Evolutionary conservation across 2,113 vertebrate genomes (phyloP).

Genomic region (Sinocyclocheilus anophthalmus): DNA sequence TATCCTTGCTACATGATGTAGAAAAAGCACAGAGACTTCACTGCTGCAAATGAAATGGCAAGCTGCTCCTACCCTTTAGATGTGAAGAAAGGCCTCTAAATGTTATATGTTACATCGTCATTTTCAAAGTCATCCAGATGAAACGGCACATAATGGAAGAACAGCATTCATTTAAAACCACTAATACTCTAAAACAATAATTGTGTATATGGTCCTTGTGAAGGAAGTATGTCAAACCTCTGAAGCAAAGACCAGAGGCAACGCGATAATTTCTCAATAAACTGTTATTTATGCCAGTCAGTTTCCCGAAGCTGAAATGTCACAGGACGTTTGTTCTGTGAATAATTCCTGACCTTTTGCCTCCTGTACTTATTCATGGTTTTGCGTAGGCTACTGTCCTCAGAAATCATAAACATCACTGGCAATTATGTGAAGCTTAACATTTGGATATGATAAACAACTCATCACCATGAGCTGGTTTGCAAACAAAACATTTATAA

Average conservation of each 20-base stretch:
- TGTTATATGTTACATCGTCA: not conserved
- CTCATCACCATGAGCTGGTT: conserved; percentile 18
- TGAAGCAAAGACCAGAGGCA: not conserved
- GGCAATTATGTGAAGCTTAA: conserved; percentile 44
- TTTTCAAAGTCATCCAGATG: conserved; percentile 6
- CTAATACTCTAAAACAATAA: not conserved
- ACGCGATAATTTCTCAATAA: conserved; percentile 30
- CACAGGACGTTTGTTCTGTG: conserved; percentile 30
- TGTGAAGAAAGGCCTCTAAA: not conserved
- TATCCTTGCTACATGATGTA: not conserved
- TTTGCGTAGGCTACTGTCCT: conserved; percentile 22
- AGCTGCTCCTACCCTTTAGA: not conserved
- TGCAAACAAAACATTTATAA: not conserved
- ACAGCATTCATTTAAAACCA: not conserved
- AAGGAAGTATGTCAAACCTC: not conserved
- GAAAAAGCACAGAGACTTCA: not conserved
- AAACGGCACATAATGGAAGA: not conserved
- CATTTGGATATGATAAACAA: conserved; percentile 41
- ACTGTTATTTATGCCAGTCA: conserved; percentile 37
- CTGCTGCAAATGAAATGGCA: not conserved
- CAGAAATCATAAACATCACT: conserved; percentile 22
- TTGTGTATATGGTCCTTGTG: not conserved
- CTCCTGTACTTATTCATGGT: conserved; percentile 23
- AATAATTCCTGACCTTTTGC: conserved; percentile 51
- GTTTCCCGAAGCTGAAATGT: conserved; percentile 34